Evolutionary conservation across 1,140 invertebrate genomes (phyloP).

Genomic region (Heliconius congener): DNA sequence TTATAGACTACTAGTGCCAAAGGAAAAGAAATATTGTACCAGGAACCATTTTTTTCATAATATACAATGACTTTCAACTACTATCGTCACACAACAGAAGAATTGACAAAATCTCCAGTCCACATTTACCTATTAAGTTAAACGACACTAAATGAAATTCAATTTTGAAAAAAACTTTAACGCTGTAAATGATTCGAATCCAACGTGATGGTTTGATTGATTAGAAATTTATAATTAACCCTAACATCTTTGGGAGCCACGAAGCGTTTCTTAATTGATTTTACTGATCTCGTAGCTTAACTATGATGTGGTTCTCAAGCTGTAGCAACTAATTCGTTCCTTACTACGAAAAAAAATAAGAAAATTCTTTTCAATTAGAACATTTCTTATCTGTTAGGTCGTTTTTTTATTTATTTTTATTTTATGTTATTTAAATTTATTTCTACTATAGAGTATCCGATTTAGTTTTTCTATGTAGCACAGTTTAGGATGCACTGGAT

Average conservation of each 20-base stretch:
- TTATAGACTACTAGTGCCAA: too few relatives aligned
- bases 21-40: too few relatives aligned
- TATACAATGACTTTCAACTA: too few relatives aligned
- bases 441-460: background rate
- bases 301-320: background rate
- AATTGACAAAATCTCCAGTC: background rate
- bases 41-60: too few relatives aligned
- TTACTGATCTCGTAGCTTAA: conserved; percentile 47
- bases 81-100: too few relatives aligned
- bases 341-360: background rate
- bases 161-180: background rate
- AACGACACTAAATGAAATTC: conserved; percentile 1
- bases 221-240: conserved; percentile 68
- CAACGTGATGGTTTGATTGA: conserved; percentile 52
- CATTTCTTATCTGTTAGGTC: background rate
- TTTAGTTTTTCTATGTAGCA: background rate
- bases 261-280: conserved; percentile 71
- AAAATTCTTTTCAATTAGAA: background rate
- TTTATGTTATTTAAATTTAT: background rate
- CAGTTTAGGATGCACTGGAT: conserved; percentile 1
- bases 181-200: conserved; percentile 25
- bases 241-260: conserved; percentile 45
- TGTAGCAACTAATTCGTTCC: background rate
- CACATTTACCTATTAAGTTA: background rate
- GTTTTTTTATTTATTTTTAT: background rate